These are phyloP conservation scores for Lota lota DNA, from an alignment of 2,113 vertebrate species.

Conservation along the genomic window DNA sequence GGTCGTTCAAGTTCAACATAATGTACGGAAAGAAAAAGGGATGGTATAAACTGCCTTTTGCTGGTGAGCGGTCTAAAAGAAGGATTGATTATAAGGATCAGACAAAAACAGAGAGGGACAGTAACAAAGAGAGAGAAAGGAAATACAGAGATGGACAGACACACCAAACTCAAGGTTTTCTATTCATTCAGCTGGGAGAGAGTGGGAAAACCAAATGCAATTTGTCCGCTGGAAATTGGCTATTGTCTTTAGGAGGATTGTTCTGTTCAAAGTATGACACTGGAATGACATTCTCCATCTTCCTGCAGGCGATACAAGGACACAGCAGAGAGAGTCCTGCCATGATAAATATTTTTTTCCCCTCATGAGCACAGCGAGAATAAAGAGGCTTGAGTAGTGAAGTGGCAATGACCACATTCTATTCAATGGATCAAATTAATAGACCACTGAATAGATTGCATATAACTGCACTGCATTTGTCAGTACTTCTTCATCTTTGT, in stretches of 20 bases:
- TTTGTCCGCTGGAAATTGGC: constrained; percentile 53
- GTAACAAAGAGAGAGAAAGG: neutral
- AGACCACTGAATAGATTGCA: constrained; percentile 25
- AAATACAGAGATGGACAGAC: neutral
- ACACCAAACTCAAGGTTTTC: constrained; percentile 21
- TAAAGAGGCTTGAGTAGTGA: constrained; percentile 18
- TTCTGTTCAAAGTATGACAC: constrained; percentile 57
- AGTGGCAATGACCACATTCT: too few species aligned
- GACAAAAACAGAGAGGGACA: constrained; percentile 5
- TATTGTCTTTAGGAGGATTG: constrained; percentile 61
- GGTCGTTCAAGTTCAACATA: constrained; percentile 22
- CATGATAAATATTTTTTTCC: constrained; percentile 21
- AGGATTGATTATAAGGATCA: constrained; percentile 10
- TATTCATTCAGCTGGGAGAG: constrained; percentile 33
- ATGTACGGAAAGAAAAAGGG: neutral
- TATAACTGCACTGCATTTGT: constrained; percentile 31
- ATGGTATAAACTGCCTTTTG: neutral
- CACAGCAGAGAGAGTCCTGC: constrained; percentile 26
- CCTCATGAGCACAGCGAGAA: constrained; percentile 22
- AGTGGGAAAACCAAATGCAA: constrained; percentile 50
- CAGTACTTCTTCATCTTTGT: constrained; percentile 36
- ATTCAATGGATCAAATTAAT: constrained; percentile 18
- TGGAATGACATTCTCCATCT: constrained; percentile 37
- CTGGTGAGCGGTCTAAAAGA: neutral
- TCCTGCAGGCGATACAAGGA: constrained; percentile 31